These are phyloP conservation scores for Phoenicopterus ruber DNA, from an alignment of 2,113 vertebrate species.

Conservation along the genomic window DNA sequence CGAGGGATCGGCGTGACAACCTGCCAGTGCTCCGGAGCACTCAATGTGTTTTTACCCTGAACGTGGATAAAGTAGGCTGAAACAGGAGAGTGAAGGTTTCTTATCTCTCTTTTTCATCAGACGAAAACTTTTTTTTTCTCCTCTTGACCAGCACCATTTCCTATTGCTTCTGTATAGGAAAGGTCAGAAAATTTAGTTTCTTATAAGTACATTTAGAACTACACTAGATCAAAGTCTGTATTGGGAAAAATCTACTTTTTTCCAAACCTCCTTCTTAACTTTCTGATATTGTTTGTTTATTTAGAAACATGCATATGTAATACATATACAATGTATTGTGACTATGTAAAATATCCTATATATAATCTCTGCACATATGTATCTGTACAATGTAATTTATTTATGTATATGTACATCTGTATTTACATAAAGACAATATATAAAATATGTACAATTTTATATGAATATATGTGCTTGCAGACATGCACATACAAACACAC, in stretches of 20 bases:
- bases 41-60: neutral
- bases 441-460: neutral
- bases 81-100: neutral
- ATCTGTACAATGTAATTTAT: neutral
- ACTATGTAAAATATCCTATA: neutral
- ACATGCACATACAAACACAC: neutral
- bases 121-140: neutral
- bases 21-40: neutral
- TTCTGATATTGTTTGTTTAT: neutral
- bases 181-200: neutral
- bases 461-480: neutral
- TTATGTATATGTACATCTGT: neutral
- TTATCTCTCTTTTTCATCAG: neutral
- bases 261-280: neutral
- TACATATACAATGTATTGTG: neutral
- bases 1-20: neutral
- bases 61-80: neutral
- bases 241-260: neutral
- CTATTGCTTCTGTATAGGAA: neutral
- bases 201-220: neutral
- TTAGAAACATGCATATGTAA: neutral
- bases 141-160: neutral
- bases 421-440: neutral
- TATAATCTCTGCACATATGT: neutral
- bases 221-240: neutral